These are phyloP conservation scores for Nipponia nippon DNA, from an alignment of 2,113 vertebrate genomes.

Conservation along the genomic window DNA sequence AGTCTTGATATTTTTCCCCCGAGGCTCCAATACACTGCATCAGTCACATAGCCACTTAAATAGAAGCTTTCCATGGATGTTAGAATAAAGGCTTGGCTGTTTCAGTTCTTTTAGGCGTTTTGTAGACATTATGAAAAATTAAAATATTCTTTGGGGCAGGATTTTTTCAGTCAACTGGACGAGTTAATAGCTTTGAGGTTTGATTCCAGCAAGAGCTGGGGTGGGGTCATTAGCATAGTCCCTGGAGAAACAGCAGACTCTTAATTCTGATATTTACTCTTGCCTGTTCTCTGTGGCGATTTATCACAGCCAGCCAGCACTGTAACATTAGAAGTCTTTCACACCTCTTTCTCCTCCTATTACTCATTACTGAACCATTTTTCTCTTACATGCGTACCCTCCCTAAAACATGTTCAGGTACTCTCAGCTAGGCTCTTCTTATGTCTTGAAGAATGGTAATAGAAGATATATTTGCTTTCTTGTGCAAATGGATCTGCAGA, in stretches of 20 bases:
- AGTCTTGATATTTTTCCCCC: conserved; percentile 33
- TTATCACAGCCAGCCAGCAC: conserved; percentile 9
- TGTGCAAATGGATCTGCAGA: background rate
- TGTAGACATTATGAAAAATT: conserved; percentile 51
- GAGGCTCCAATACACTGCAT: background rate
- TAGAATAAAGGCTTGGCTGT: background rate
- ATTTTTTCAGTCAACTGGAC: background rate
- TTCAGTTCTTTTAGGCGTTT: background rate
- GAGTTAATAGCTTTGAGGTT: conserved; percentile 34
- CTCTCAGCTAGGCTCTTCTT: background rate
- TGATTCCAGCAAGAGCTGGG: background rate
- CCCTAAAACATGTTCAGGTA: background rate
- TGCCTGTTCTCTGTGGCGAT: background rate
- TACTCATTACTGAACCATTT: background rate
- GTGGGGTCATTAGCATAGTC: background rate
- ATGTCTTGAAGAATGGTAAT: background rate
- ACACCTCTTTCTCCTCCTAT: background rate
- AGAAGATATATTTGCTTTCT: conserved; percentile 15
- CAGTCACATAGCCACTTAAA: conserved; percentile 3
- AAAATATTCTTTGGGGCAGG: conserved; percentile 36
- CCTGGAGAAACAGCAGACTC: conserved; percentile 1
- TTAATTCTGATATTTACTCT: conserved; percentile 23
- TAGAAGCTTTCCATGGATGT: background rate
- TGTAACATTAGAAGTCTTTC: background rate
- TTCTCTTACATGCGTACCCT: background rate